Conservation (phyloP, 2,113 vertebrate genomes). For the Mus spicilegus region DNA sequence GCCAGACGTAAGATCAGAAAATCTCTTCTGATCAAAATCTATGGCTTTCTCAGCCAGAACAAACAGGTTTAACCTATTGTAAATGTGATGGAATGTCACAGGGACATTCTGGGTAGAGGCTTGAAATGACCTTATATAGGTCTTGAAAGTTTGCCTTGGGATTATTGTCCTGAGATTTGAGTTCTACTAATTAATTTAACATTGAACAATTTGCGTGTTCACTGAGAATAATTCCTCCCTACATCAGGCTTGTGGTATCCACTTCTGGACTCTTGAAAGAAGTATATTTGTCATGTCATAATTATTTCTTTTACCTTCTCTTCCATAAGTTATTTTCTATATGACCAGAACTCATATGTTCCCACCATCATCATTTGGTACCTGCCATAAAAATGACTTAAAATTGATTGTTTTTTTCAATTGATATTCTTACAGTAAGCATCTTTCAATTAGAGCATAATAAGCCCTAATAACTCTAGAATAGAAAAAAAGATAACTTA, state of each 20-base stretch:
- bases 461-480: neutral
- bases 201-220: neutral
- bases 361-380: neutral
- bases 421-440: neutral
- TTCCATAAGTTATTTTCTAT: neutral
- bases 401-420: neutral
- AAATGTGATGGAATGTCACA: neutral
- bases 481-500: neutral
- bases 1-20: neutral
- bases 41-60: neutral
- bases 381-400: neutral
- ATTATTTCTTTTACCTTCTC: neutral
- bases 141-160: neutral
- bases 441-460: neutral
- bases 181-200: neutral
- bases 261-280: neutral
- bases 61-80: neutral
- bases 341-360: neutral
- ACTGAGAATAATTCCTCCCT: neutral
- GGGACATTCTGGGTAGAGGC: neutral
- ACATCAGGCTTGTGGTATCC: neutral
- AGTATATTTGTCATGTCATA: neutral
- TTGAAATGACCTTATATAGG: neutral
- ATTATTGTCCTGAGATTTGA: neutral
- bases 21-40: neutral